These are phyloP conservation scores for Digitonthophagus gazella DNA, from an alignment of 2,888 invertebrate genomes.

Conservation along the genomic window DNA sequence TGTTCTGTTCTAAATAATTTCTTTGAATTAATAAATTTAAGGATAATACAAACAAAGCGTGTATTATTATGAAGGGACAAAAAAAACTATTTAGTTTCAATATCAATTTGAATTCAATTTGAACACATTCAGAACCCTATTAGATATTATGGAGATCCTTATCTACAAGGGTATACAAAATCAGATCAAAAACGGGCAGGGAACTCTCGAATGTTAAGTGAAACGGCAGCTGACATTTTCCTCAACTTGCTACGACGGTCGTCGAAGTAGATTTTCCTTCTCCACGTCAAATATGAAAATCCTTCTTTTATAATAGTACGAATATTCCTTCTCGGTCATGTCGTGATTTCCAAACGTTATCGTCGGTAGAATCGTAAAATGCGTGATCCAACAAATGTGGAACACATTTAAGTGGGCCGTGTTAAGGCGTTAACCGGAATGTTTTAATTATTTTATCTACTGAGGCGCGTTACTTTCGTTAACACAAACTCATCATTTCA, in stretches of 20 bases:
- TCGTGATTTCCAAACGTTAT: neutral
- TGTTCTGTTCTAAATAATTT: too few species aligned
- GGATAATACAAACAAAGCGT: too few species aligned
- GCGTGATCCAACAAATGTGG: neutral
- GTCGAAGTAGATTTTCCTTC: neutral
- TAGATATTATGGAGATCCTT: neutral
- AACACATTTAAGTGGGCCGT: neutral
- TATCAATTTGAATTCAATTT: neutral
- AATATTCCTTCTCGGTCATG: neutral
- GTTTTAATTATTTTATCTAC: neutral
- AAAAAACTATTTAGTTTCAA: too few species aligned
- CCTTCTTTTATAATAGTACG: neutral
- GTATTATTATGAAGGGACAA: too few species aligned
- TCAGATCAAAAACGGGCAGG: neutral
- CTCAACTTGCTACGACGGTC: neutral
- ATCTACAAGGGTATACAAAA: neutral
- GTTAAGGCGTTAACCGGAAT: neutral
- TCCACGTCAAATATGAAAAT: neutral
- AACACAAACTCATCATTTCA: constrained; percentile 51
- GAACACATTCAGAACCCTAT: neutral
- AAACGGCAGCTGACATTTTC: neutral
- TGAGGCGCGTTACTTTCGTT: neutral
- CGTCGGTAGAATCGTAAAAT: neutral
- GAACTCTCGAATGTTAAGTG: neutral
- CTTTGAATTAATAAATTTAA: too few species aligned